These are phyloP conservation scores for Peribatodes rhomboidaria DNA, from an alignment of 2,888 invertebrate species.

Conservation along the genomic window DNA sequence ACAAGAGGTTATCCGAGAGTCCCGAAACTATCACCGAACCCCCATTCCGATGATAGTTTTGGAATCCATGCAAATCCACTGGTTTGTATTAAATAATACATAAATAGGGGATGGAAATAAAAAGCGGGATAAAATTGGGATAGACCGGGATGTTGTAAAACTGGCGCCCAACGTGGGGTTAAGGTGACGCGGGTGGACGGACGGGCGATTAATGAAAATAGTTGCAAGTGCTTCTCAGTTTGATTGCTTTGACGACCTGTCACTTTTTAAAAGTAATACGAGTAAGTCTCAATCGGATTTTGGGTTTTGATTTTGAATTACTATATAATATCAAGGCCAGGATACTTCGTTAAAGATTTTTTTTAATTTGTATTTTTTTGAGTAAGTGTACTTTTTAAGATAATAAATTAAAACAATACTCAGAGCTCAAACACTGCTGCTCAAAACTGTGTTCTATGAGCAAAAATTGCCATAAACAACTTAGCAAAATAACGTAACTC, in stretches of 20 bases:
- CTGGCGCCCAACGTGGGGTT: slow-evolving; percentile 28
- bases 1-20: slow-evolving; percentile 53
- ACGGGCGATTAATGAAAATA: slow-evolving; percentile 16
- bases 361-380: no score
- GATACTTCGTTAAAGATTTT: no score
- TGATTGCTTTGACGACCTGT: background rate
- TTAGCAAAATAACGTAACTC: background rate
- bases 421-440: no score
- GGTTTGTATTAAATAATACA: slow-evolving; percentile 79
- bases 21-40: slow-evolving; percentile 54
- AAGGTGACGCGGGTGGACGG: slow-evolving; percentile 28
- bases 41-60: slow-evolving; percentile 36
- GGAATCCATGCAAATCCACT: slow-evolving; percentile 77
- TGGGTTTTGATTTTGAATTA: no score
- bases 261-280: no score
- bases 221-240: background rate
- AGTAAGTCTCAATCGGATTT: no score
- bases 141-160: slow-evolving; percentile 50
- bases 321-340: no score
- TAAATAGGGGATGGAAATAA: slow-evolving; percentile 75
- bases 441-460: no score
- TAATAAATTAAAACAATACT: no score
- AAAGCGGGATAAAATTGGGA: slow-evolving; percentile 79
- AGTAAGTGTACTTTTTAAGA: no score
- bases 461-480: background rate